Evolutionary conservation across 1,140 invertebrate species (phyloP).

Genomic region (Ceratosolen solmsi): DNA sequence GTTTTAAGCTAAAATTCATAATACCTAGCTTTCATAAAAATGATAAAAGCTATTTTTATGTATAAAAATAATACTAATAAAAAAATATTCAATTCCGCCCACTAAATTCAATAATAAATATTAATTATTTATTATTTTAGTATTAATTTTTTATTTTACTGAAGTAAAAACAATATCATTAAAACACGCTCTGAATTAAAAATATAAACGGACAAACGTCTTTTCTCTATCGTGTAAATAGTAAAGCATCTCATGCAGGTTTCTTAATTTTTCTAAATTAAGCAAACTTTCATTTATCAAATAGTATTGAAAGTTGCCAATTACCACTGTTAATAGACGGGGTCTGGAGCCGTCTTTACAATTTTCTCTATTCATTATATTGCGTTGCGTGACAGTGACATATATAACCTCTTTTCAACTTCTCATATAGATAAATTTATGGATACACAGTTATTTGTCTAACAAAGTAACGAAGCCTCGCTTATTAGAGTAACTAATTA

Average conservation of each 20-base stretch:
- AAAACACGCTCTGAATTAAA: too few species aligned
- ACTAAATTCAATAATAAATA: too few species aligned
- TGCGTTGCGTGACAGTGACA: background rate
- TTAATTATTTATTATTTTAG: too few species aligned
- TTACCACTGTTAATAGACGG: background rate
- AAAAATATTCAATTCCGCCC: too few species aligned
- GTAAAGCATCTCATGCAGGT: background rate
- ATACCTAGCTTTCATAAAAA: too few species aligned
- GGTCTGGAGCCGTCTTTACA: background rate
- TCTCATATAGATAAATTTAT: background rate
- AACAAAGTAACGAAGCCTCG: background rate
- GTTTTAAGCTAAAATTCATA: too few species aligned
- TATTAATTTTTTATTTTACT: too few species aligned
- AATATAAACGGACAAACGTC: background rate
- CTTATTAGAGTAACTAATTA: slow-evolving; percentile 4
- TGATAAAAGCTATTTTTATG: too few species aligned
- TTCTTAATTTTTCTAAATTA: background rate
- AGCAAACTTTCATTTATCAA: background rate
- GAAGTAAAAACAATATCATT: background rate
- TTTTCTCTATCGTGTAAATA: background rate
- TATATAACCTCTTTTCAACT: background rate
- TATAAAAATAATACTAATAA: too few species aligned
- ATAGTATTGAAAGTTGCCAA: background rate
- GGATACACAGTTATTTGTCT: background rate
- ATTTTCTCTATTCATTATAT: background rate